Evolutionary conservation across 2,888 invertebrate genomes (phyloP), one percentile per base, ranked within the genome.

Genomic region (Campoplex capitator): DNA sequence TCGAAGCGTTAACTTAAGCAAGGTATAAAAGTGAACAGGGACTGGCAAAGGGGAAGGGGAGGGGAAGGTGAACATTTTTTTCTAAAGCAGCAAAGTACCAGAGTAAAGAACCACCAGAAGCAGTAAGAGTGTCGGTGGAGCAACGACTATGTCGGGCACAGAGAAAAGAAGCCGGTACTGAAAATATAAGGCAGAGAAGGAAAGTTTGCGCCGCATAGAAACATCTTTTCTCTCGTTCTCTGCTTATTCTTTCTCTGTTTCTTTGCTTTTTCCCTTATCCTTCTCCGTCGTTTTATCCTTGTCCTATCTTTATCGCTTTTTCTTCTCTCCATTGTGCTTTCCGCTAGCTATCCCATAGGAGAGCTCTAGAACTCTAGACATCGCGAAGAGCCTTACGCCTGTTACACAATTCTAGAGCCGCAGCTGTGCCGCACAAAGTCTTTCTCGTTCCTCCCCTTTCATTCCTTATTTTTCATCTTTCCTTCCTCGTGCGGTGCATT

Each of bases 1-100:
- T 88, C 82, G 80, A 86, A 79, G 84, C 70, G 86, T 89, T 87
- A 87, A 89, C 88, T 88, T 77, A 75, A 79, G 84, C 8, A 76
- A 81, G 80, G 76, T 71, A 56, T 62, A 78, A 73, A 62, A 56
- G 56, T 58, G 45, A 32, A 65, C 54, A 38, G 13, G 70, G 23
- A 67, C 81, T 71, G 75, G 42, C 70, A 18, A 58, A 81, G 38
- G 38, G 38, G 6, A 77, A 73, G 75, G 42, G 70, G 23, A 71
- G 84, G 23, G 23, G 23, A 23, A 80, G 75, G 42, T 23, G 68
- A 81, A 81, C 79, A 73, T 73, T 86, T 62, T 23, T 83, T 77
- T 80, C 84, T 58, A 78, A 71, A 65, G 68, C 48, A 70, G 70
- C 70, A 35, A 42, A 75, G 75, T 58, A 51, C 38, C 65, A 73